Base-by-base conservation (phyloP, 1,140 invertebrate genomes). In the Zaprionus inermis region DNA sequence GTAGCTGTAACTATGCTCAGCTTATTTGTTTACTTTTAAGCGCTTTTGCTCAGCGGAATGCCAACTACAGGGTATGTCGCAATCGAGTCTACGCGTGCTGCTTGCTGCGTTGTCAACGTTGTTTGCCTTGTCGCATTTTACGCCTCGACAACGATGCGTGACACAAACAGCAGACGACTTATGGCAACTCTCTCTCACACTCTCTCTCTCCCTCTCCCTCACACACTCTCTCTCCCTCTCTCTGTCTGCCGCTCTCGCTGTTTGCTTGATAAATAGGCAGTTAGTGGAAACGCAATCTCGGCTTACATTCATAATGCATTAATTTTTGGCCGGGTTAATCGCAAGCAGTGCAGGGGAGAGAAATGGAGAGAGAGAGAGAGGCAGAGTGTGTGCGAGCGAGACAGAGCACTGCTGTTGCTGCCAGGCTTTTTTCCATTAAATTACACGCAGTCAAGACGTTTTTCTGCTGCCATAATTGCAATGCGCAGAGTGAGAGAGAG, bases 281-380 rank as follows among this genome's bases (percentile, higher is more conserved):
- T 82, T 85, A 84, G 75, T 70, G 69, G 60, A 38, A 20, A 69
- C 64, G 57, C 75, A 72, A 84, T 55, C 71, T 69, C 44, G 65
- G 59, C 69, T 69, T 60, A 78, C 84, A 88, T 88, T 88, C 66
- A 86, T 86, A 83, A 86, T 86, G 84, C 79, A 88, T 86, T 86
- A 79, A 85, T 79, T 73, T 77, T 69, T 73, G 65, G 65, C 46
- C 24, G 46, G 24, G 14, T 65, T 59, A 67, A 73, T 52, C 71
- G 71, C 65, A 68, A 68, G 57, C 61, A 60, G 56, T 18, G 46
- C n/a, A 34, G 20, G 10, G 12, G 5, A 18, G 32, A 14, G 59
- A 16, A 1, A 30, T 12, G 2, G 30, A n/a, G 28, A 1, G 12
- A 51, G 41, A 32, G 59, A 30, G 5, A n/a, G 9, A 44, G 9